Base-by-base conservation (phyloP, 64 coral and sea anemone genomes). In the Exaiptasia diaphana region DNA sequence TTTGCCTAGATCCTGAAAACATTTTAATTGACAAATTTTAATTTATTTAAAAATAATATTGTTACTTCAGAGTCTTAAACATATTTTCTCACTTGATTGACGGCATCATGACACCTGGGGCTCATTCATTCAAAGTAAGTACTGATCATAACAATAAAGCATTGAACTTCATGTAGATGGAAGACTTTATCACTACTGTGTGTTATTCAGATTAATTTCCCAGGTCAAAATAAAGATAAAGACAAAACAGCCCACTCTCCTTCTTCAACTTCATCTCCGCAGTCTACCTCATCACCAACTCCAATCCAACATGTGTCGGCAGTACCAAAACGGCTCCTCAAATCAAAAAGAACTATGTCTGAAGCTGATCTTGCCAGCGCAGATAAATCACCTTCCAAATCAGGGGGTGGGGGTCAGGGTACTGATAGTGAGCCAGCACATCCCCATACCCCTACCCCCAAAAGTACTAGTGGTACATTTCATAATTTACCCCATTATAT, bases 161-260 rank as follows among this genome's bases (percentile, higher is more conserved):
- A n/a, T n/a, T n/a, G n/a, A n/a, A n/a, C n/a, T n/a, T n/a, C n/a
- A n/a, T n/a, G 13, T 6, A 36, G 67, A 26, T 17, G 1, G 1
- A 40, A 1, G 9, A 24, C 31, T 32, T 36, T 50, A 49, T 30
- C 34, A 2, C 0, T 3, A 50, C 15, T 44, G 54, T 41, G 8
- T 86, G 64, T 33, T 26, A 5, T 67, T 71, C 37, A 99, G 95
- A 67, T 91, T 41, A 68, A 74, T 37, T 99, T 93, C 55, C 90
- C 85, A 35, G 91, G 91, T 14, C 91, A 95, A 52, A 93, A 77
- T 53, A 99, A 99, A 41, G 95, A 99, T 33, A 99, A 89, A 52
- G 71, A 80, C 28, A 36, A 75, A 27, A 84, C 85, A 22, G 69
- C 80, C 20, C 60, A 89, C 1, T 40, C 81, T 10, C 34, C 71